Conservation (phyloP, 2,113 vertebrate genomes). For the Zapornia atra region DNA sequence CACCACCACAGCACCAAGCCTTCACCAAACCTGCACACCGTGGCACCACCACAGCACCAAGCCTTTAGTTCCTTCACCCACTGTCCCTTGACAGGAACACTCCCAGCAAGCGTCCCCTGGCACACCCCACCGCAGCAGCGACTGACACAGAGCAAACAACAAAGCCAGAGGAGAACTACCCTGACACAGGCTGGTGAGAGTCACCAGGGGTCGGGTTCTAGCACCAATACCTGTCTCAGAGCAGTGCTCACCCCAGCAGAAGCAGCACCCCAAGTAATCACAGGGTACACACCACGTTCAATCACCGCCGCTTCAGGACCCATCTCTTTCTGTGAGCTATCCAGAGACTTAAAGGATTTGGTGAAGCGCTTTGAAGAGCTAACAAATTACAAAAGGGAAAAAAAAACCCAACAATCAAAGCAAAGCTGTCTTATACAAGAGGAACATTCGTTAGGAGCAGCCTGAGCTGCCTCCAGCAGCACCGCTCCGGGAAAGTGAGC, state of each 20-base stretch:
- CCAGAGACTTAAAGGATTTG: background rate
- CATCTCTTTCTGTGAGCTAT: background rate
- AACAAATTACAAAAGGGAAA: background rate
- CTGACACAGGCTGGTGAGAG: background rate
- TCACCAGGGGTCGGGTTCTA: accelerated
- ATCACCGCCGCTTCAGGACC: background rate
- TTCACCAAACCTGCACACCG: too few relatives aligned
- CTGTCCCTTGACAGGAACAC: accelerated
- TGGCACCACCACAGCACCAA: accelerated
- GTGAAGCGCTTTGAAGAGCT: background rate
- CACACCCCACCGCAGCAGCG: background rate
- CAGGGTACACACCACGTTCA: background rate
- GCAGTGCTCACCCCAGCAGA: background rate
- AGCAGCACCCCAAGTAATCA: background rate
- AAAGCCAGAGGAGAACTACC: background rate
- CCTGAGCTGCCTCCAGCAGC: background rate
- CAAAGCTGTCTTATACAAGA: background rate
- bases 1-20: background rate
- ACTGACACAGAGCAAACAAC: background rate
- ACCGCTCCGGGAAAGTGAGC: background rate
- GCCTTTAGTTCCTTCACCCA: background rate
- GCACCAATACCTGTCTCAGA: background rate
- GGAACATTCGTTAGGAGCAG: background rate
- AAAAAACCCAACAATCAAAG: background rate
- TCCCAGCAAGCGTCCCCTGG: background rate